Conservation (phyloP, 2,888 invertebrate species). For the Diplolepis rosae region DNA sequence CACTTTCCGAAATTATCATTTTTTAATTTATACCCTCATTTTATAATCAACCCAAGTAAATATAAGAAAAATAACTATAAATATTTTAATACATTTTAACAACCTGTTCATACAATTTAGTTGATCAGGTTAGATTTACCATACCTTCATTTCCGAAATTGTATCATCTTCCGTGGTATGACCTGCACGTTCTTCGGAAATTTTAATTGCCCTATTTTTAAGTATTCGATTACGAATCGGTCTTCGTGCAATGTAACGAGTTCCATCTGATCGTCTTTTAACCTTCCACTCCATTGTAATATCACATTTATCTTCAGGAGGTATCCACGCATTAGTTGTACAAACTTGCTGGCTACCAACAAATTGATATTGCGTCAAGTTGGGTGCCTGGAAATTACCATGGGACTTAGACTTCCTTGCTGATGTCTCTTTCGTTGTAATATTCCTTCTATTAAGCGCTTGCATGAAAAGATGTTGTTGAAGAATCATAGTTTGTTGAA, state of each 20-base stretch:
- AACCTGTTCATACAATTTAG: not conserved
- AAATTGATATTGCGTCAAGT: conserved; percentile 78
- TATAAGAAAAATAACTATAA: no score
- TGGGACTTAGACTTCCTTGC: conserved; percentile 63
- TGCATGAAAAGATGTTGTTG: conserved; percentile 80
- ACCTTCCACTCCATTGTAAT: conserved; percentile 83
- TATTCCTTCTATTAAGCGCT: conserved; percentile 72
- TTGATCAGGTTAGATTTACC: not conserved
- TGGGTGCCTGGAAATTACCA: conserved; percentile 76
- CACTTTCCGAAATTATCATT: no score
- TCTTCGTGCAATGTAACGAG: conserved; percentile 83
- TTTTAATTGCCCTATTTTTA: conserved; percentile 80
- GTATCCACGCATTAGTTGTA: conserved; percentile 56
- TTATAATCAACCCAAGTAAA: no score
- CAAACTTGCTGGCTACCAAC: conserved; percentile 77
- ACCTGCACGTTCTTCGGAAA: conserved; percentile 81
- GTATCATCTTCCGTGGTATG: conserved; percentile 85
- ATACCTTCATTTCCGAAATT: conserved; percentile 83
- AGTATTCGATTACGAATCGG: conserved; percentile 81
- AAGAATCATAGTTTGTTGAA: conserved; percentile 81
- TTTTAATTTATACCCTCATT: no score
- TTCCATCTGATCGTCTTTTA: conserved; percentile 84
- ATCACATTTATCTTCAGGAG: conserved; percentile 63
- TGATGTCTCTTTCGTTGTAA: conserved; percentile 56
- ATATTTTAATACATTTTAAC: no score